These are phyloP conservation scores for Semnornis frantzii DNA, from an alignment of 2,113 vertebrate genomes.

Conservation along the genomic window DNA sequence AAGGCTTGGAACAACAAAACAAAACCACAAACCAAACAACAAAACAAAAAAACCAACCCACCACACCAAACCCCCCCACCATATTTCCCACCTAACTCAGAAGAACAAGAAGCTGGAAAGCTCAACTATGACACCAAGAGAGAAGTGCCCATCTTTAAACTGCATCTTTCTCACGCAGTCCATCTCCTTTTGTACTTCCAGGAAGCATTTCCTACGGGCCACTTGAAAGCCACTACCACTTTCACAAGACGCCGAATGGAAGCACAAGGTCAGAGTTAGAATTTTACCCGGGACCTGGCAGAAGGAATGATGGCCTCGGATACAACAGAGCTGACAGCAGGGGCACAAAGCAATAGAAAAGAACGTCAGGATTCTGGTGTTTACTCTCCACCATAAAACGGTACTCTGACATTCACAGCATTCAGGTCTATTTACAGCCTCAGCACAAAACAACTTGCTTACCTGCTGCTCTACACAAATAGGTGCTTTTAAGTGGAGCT, in stretches of 20 bases:
- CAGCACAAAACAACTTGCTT: neutral
- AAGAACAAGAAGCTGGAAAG: neutral
- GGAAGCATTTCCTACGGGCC: neutral
- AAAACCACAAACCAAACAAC: neutral
- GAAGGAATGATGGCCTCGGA: neutral
- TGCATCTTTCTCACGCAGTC: neutral
- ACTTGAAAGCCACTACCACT: neutral
- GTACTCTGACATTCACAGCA: neutral
- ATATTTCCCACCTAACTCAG: neutral
- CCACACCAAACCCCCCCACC: no score
- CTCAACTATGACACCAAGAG: neutral
- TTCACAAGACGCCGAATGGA: neutral
- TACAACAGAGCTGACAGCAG: neutral
- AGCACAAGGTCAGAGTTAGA: neutral
- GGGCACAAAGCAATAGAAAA: neutral
- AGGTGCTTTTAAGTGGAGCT: neutral
- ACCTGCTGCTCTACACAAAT: conserved; percentile 3
- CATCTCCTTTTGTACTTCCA: neutral
- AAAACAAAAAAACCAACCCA: neutral
- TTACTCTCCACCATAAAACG: neutral
- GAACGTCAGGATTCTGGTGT: neutral
- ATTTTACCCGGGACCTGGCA: neutral
- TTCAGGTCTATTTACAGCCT: neutral
- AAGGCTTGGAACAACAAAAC: neutral
- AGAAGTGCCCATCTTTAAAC: neutral